Evolutionary conservation across 2,888 invertebrate genomes (phyloP).

Genomic region (Cyrtodaria siliqua): DNA sequence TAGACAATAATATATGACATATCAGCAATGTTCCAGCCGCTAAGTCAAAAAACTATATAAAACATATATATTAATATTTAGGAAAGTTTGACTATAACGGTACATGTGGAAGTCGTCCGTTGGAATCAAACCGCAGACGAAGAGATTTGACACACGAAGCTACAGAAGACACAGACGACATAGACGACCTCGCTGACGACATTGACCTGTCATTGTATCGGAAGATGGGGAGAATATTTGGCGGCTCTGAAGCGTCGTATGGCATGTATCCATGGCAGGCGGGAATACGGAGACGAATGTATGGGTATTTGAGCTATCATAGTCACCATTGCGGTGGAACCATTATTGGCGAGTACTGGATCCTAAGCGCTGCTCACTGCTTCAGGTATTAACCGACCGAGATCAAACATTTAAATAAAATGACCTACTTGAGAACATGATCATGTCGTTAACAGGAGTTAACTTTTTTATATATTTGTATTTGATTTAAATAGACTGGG

Average conservation of each 20-base stretch:
- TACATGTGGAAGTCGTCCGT: conserved; percentile 43
- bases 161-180: background rate
- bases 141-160: conserved; percentile 2
- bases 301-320: conserved; percentile 20
- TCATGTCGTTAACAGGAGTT: no score
- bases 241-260: conserved; percentile 70
- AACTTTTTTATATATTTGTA: no score
- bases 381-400: conserved; percentile 79
- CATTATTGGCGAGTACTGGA: conserved; percentile 75
- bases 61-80: background rate
- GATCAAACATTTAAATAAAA: no score
- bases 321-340: conserved; percentile 79
- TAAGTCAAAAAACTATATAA: no score
- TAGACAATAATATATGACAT: no score
- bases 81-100: conserved; percentile 36
- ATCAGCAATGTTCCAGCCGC: no score
- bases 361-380: conserved; percentile 82
- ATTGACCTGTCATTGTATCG: conserved; percentile 26
- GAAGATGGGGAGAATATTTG: conserved; percentile 62
- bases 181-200: conserved; percentile 20
- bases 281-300: conserved; percentile 43
- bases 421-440: background rate
- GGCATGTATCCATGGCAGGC: conserved; percentile 81
- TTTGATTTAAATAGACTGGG: background rate
- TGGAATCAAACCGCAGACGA: conserved; percentile 33